Percentiles rank a stretch among this genome's conserved stretches.
phyloP scores from a whole-genome alignment of 1,140 invertebrate species.

The Temnothorax longispinosus region DNA sequence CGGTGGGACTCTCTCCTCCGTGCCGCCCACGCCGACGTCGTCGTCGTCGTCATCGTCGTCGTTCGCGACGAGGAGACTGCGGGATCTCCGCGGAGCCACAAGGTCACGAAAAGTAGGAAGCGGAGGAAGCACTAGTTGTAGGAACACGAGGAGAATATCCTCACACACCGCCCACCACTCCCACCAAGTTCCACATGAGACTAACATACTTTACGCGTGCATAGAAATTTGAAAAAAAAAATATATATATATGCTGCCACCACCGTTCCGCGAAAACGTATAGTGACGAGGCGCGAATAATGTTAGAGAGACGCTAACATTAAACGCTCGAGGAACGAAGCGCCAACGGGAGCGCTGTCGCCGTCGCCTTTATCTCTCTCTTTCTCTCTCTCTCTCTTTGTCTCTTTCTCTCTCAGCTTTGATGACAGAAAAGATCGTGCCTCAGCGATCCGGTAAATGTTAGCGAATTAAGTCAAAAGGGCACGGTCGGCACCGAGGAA shows the following conservation, averaged over 20 bases:
- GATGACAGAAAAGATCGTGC: not conserved
- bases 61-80: slow-evolving; percentile 36
- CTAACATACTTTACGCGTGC: slow-evolving; percentile 44
- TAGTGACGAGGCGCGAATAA: slow-evolving; percentile 24
- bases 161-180: not conserved
- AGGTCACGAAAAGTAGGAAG: slow-evolving; percentile 9
- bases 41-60: slow-evolving; percentile 17
- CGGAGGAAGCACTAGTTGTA: slow-evolving; percentile 28
- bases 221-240: slow-evolving; percentile 23
- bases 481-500: not conserved
- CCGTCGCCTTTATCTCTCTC: not conserved
- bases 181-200: slow-evolving; percentile 18
- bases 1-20: slow-evolving; percentile 1
- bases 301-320: slow-evolving; percentile 30
- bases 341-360: slow-evolving; percentile 43
- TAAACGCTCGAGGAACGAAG: slow-evolving; percentile 57
- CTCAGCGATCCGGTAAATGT: not conserved
- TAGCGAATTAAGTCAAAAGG: not conserved
- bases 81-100: slow-evolving; percentile 23
- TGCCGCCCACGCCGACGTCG: not conserved
- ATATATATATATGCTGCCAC: slow-evolving; percentile 79
- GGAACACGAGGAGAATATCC: slow-evolving; percentile 38
- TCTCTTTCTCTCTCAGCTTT: not conserved
- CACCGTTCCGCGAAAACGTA: slow-evolving; percentile 68
- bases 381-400: not conserved